These are phyloP conservation scores for Drosophila equinoxialis DNA, from an alignment of 1,140 invertebrate genomes.

Conservation along the genomic window DNA sequence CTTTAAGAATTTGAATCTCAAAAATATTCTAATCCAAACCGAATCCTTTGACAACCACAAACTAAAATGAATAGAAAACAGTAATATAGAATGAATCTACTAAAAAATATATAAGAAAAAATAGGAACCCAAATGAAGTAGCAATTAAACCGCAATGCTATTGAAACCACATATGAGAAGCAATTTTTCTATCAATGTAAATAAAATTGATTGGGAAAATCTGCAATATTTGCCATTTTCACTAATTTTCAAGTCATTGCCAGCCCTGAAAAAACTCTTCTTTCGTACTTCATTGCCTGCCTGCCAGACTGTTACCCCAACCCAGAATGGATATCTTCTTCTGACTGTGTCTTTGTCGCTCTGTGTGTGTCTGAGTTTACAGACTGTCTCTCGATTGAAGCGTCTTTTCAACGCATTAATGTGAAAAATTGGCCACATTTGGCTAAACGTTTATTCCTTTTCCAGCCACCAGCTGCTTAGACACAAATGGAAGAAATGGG, in stretches of 20 bases:
- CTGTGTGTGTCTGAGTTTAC: slow-evolving; percentile 13
- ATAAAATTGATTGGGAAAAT: background rate
- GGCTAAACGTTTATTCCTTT: slow-evolving; percentile 41
- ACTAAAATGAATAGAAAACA: background rate
- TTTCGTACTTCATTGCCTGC: slow-evolving; percentile 36
- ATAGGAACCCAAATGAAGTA: background rate
- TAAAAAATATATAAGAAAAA: background rate
- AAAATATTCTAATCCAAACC: too few species aligned
- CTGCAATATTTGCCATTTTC: background rate
- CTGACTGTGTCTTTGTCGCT: background rate
- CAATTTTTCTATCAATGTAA: slow-evolving; percentile 2
- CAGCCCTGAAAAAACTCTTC: slow-evolving; percentile 16
- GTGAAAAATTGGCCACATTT: slow-evolving; percentile 51
- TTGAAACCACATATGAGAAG: background rate
- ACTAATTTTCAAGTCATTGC: slow-evolving; percentile 15
- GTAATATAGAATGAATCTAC: background rate
- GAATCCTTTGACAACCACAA: too few species aligned
- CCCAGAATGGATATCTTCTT: background rate
- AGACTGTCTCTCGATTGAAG: slow-evolving; percentile 18
- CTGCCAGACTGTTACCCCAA: slow-evolving; percentile 33
- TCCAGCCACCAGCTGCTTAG: background rate
- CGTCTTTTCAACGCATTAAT: slow-evolving; percentile 35
- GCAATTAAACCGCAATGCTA: background rate
- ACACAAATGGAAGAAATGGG: background rate
- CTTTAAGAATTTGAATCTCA: too few species aligned